Evolutionary conservation across 2,113 vertebrate species (phyloP), one percentile per base, ranked within the genome.

Genomic region (Eptesicus fuscus): DNA sequence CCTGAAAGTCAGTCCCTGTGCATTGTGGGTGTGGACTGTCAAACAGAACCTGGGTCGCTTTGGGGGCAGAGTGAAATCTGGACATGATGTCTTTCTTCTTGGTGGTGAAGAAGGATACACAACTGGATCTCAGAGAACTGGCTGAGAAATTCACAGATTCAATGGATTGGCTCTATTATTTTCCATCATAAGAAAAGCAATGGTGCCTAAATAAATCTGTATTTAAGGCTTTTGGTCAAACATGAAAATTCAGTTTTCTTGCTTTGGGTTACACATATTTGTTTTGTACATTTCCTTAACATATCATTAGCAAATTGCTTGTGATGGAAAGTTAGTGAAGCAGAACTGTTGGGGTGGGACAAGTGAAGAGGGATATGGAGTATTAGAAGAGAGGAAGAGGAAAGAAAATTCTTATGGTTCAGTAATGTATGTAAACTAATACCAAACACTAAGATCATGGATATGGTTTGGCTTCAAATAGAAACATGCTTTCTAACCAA

Each of bases 141-240:
- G 9, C 18, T 32, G 30, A 40, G 61, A 92, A 85, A 47, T 73
- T 47, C 7, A 10, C n/a, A 37, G 8, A 42, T 49, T 49, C 14
- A 88, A 16, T 35, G 13, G n/a, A 32, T 18, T 88, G 4, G 22
- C 4, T 37, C 37, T 51, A 44, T 49, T 83, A 47, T 56, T 91
- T 95, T 78, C 9, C 9, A 65, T 63, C 47, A 44, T 30, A 79
- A 88, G 70, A 77, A 91, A 95, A 44, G 2, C 20, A n/a, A 59
- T 44, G 6, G 40, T 79, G 16, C 14, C 42, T 74, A 44, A 56
- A 40, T 61, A 42, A 25, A 47, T 84, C 49, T 53, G 11, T 14
- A 40, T n/a, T 87, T 78, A 91, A 82, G 53, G 40, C 8, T 91
- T 80, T 65, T 59, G 20, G 37, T 56, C n/a, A 83, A 71, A 83